These are phyloP conservation scores for Psix sp. DNA, from an alignment of 1,140 invertebrate genomes.

Conservation along the genomic window DNA sequence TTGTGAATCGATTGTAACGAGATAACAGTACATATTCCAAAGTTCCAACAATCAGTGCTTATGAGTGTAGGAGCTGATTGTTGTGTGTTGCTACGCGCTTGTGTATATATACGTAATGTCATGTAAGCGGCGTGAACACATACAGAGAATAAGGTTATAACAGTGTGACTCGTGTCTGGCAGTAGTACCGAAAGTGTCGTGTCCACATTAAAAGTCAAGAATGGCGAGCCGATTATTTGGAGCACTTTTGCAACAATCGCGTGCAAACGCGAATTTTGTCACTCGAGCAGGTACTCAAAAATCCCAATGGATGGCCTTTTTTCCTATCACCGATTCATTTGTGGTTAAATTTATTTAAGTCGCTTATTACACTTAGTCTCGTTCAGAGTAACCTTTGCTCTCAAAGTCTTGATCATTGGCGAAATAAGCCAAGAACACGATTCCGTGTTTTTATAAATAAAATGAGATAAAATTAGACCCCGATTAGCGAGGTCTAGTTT, in stretches of 20 bases:
- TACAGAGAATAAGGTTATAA: neutral
- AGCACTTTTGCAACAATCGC: conserved; percentile 65
- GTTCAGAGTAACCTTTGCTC: conserved; percentile 59
- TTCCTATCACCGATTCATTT: neutral
- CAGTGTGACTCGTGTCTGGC: neutral
- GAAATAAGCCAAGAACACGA: conserved; percentile 21
- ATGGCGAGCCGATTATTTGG: conserved; percentile 74
- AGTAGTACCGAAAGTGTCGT: conserved; percentile 30
- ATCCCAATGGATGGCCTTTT: conserved; percentile 5
- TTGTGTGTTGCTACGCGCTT: no score
- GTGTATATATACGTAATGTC: no score
- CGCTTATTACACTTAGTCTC: conserved; percentile 29
- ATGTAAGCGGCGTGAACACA: no score
- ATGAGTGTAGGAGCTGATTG: no score
- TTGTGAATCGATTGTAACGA: no score
- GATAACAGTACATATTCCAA: no score
- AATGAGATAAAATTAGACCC: neutral
- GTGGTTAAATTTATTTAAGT: neutral
- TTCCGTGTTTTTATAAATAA: neutral
- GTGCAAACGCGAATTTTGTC: conserved; percentile 64
- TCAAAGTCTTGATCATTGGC: conserved; percentile 20
- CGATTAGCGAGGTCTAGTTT: no score
- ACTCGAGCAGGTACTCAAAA: conserved; percentile 69
- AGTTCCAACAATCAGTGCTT: no score
- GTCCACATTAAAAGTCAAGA: conserved; percentile 36